phyloP scores from a whole-genome alignment of 2,888 invertebrate genomes.

The Ichneumoninae sp. region DNA sequence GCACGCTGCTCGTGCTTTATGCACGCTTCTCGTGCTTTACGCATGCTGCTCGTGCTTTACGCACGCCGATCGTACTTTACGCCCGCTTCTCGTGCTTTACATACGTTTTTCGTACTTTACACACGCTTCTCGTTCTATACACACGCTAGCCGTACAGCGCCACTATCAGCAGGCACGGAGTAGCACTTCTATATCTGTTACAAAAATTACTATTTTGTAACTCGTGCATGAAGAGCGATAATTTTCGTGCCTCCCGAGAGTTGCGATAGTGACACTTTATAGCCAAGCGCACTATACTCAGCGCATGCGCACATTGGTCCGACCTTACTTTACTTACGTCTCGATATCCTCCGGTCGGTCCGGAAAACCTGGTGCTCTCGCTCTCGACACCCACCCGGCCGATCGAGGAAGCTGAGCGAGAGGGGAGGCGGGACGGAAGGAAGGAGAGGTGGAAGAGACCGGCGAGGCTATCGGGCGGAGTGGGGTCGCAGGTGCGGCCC shows the following conservation, averaged over 20 bases:
- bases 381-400: constrained; percentile 7
- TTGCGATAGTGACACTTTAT: too few relatives aligned
- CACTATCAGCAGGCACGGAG: neutral
- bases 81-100: too few relatives aligned
- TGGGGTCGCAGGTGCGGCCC: constrained; percentile 78
- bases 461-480: constrained; percentile 62
- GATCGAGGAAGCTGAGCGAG: constrained; percentile 11
- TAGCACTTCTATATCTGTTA: too few relatives aligned
- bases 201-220: neutral
- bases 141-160: neutral
- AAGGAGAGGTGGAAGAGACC: constrained; percentile 64
- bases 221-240: too few relatives aligned
- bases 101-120: too few relatives aligned
- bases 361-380: constrained; percentile 9
- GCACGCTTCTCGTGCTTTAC: too few relatives aligned
- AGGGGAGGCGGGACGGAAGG: constrained; percentile 47
- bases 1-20: too few relatives aligned
- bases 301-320: too few relatives aligned
- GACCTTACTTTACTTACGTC: neutral
- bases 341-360: neutral
- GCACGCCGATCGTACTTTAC: too few relatives aligned
- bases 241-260: too few relatives aligned
- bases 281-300: too few relatives aligned
- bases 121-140: neutral
- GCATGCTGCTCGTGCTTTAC: too few relatives aligned